phyloP scores from a whole-genome alignment of 2,888 invertebrate species.

The Trissoscelio sp. region DNA sequence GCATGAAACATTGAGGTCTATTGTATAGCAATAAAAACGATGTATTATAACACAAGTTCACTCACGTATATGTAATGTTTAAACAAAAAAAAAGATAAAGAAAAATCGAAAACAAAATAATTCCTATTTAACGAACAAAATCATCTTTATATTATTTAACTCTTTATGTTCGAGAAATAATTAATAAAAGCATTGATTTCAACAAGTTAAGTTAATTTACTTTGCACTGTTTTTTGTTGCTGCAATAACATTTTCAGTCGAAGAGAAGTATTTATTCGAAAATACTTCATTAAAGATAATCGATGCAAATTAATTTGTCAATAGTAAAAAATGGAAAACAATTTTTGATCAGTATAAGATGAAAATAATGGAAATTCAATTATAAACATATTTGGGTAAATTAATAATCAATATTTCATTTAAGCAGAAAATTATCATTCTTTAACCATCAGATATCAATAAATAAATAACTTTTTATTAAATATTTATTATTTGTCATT shows the following conservation, averaged over 20 bases:
- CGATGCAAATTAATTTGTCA: background rate
- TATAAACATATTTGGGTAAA: no score
- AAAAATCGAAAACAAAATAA: conserved; percentile 2
- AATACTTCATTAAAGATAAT: background rate
- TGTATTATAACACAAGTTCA: conserved; percentile 71
- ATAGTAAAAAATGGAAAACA: no score
- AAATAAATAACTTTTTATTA: no score
- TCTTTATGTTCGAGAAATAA: conserved; percentile 38
- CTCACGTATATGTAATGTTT: conserved; percentile 48
- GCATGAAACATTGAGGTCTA: conserved; percentile 68
- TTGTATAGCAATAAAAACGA: conserved; percentile 73
- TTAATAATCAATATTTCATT: no score
- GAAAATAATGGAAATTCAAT: no score
- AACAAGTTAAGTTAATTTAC: conserved; percentile 25
- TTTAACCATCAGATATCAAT: no score
- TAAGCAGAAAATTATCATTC: no score
- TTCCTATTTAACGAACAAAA: conserved; percentile 40
- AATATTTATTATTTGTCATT: no score
- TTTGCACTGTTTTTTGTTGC: background rate
- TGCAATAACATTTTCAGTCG: background rate
- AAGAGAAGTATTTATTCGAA: background rate
- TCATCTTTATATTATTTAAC: conserved; percentile 47
- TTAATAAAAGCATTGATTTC: conserved; percentile 45
- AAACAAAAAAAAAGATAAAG: conserved; percentile 17
- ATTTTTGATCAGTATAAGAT: no score